Evolutionary conservation across 1,140 invertebrate genomes (phyloP), one percentile per base, ranked within the genome.

Genomic region (Octopus bimaculoides): DNA sequence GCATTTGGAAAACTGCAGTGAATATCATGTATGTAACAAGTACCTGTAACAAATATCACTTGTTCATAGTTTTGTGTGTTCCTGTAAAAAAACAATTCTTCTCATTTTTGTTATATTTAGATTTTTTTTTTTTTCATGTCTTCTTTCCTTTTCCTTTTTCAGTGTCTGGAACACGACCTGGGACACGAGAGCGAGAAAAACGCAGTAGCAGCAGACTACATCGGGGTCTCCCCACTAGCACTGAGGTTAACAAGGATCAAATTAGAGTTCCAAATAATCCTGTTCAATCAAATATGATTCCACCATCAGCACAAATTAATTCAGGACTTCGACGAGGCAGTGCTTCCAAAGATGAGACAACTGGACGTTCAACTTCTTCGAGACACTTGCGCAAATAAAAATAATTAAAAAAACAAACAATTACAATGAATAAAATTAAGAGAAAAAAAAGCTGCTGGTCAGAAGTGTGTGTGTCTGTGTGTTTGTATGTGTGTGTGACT

Each of bases 121-220:
- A 71, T 71, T 6, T 5, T 12, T 69, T n/a, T 6, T 20, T 69
- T 75, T 41, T 75, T 75, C 52, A 17, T 75, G 10, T 52, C 52
- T 75, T 75, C 8, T 41, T 41, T 7, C 26, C 74, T 7, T 41
- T 80, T 52, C 80, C 75, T 71, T 4, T 78, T 83, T 9, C 83
- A 89, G 89, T 84, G 75, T 84, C 86, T 14, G 88, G 88, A 41
- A 87, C 89, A 20, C 78, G 89, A 61, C 89, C 89, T 17, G 85
- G 88, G 54, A 89, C 89, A 6, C 82, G 89, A 82, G 89, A 89
- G 77, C 81, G 88, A 20, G 89, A 89, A 79, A 76, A 87, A 74
- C 81, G 87, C 41, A 88, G 86, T 9, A 89, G 88, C 82, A 88
- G 85, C 12, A 80, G 88, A 14, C 82, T 89, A 17, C 89, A 89